Evolutionary conservation across 2,888 invertebrate species (phyloP), one percentile per base, ranked within the genome.

Genomic region (Helicoverpa assulta): DNA sequence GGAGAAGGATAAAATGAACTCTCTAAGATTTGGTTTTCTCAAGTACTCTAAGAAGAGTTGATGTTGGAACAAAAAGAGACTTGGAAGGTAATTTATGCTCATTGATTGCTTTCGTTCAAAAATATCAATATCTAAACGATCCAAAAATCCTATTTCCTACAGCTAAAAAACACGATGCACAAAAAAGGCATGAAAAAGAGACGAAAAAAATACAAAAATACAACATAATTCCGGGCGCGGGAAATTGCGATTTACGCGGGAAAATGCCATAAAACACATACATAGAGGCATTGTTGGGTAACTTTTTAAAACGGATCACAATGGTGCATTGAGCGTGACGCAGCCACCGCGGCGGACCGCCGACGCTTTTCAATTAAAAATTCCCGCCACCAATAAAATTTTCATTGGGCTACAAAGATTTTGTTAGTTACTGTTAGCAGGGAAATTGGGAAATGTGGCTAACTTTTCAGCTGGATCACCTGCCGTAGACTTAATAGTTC

Each of bases 281-380:
- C 83, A 82, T 94, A 91, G 90, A 90, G 90, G 89, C 87, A 87
- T 88, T 87, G 88, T 89, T 89, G 90, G 89, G 91, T 93, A 93
- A 91, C 80, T 83, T 83, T 83, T 80, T 82, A 83, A 93, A 93
- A 77, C 74, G 83, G 79, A 82, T 82, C 82, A 82, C 82, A 82
- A 82, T 82, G 73, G 79, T 55, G 83, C 77, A 82, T 81, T 82
- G 78, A 82, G 81, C 79, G 79, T 82, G 79, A 82, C 80, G 80
- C 65, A 64, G 65, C 81, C 79, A 71, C 81, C 75, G 67, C 77
- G 78, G 77, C 63, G 72, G 71, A 73, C 76, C 73, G 72, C 80
- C 81, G 73, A 80, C 76, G 75, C 73, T 81, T 84, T 82, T 85
- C 84, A 85, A 85, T 86, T 82, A 73, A 78, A 85, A 86, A 86